Base-by-base conservation (phyloP, 2,888 invertebrate genomes). In the Andricus quercusramuli region DNA sequence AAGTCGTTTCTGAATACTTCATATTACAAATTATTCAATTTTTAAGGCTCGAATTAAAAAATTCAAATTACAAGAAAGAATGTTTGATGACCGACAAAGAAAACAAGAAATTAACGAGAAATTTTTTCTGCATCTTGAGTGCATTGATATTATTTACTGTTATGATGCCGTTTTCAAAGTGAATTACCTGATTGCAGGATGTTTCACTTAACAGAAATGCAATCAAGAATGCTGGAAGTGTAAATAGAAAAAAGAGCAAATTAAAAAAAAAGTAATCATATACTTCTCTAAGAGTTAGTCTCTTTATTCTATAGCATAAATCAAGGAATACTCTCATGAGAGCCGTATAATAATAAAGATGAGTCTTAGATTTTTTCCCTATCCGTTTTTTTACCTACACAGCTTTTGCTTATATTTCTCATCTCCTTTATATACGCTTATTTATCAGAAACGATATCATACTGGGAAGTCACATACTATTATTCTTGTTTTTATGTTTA, bases 261-360 rank as follows among this genome's bases (percentile, higher is more conserved):
- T 51, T 6, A 32, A 32, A 32, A 47, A n/a, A 17, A 70, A 56
- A 74, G n/a, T 56, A 56, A 32, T 56, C 37, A 44, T 22, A 56
- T 56, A 56, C 41, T 25, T 4, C 13, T 20, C 11, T 56, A 70
- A 20, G 29, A 70, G 29, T 70, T 17, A 32, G 51, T 74, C 9
- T 47, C 47, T 47, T 20, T 29, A 29, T 22, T 51, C 20, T 32
- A 29, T 29, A 20, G n/a, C 20, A 74, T 56, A 51, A 70, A 68
- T 41, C 32, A 74, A 11, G 56, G 32, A 56, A 32, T 74, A 74
- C 56, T 74, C 29, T 74, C 74, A 56, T 56, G 29, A 47, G 68
- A 15, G 20, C n/a, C 25, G n/a, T 56, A 44, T 25, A 51, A 4
- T 17, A 74, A 56, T 74, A 5, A 74, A 74, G 20, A 51, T 56